These are phyloP conservation scores for Sylvilagus floridanus DNA, from an alignment of 2,797 vertebrate genomes.

Conservation along the genomic window DNA sequence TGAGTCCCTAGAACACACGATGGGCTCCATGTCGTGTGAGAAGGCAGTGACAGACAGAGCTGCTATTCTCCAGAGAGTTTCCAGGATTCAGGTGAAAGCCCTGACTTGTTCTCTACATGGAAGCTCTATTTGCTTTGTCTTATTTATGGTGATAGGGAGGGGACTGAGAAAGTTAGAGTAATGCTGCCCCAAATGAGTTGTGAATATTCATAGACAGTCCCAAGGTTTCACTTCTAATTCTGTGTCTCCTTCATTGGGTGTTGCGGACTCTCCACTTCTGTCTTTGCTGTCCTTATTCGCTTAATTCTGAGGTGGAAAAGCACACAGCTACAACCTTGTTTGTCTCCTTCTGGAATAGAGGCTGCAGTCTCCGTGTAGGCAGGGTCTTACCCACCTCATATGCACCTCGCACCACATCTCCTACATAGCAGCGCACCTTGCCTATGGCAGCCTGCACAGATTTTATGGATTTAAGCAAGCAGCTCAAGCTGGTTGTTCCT, in stretches of 20 bases:
- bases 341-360: background rate
- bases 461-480: background rate
- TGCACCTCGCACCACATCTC: background rate
- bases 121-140: conserved; percentile 29
- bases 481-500: background rate
- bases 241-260: background rate
- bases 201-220: background rate
- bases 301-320: background rate
- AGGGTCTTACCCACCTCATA: background rate
- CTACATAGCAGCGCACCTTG: background rate
- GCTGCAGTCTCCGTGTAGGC: background rate
- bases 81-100: background rate
- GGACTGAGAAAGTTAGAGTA: background rate
- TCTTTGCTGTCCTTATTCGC: background rate
- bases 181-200: background rate
- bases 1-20: background rate
- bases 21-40: background rate
- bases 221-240: background rate
- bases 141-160: conserved; percentile 12
- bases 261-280: background rate
- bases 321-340: background rate
- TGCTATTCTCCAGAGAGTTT: background rate
- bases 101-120: background rate
- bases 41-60: background rate
- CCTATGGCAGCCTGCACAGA: background rate